Conservation (phyloP, 2,113 vertebrate genomes). For the Syngnathus scovelli region DNA sequence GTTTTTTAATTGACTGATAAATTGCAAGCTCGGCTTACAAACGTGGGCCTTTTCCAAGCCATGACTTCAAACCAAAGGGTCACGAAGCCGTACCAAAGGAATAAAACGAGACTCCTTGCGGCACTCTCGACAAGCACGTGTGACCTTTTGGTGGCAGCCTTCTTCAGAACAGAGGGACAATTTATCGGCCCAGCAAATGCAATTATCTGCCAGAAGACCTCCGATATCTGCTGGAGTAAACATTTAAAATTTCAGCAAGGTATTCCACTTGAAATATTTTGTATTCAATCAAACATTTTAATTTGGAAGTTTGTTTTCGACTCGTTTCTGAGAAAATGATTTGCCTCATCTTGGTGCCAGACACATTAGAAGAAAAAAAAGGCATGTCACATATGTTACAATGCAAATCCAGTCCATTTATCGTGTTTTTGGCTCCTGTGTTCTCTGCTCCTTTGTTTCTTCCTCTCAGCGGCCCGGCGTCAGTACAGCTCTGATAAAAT, state of each 20-base stretch:
- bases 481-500: constrained; percentile 66
- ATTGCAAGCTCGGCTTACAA: too few relatives aligned
- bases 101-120: constrained; percentile 10
- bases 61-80: not conserved
- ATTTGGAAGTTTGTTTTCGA: too few relatives aligned
- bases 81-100: not conserved
- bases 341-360: not conserved
- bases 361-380: not conserved
- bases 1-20: too few relatives aligned
- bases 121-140: constrained; percentile 19
- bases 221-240: constrained; percentile 31
- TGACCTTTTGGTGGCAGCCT: constrained; percentile 55
- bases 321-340: not conserved
- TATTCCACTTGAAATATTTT: too few relatives aligned
- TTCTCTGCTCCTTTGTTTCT: constrained; percentile 8
- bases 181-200: constrained; percentile 56
- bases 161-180: constrained; percentile 39
- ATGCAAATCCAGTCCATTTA: constrained; percentile 41
- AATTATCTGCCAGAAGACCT: constrained; percentile 56
- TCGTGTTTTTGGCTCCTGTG: constrained; percentile 20
- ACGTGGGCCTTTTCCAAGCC: too few relatives aligned
- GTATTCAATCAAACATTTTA: too few relatives aligned
- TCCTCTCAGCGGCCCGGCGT: constrained; percentile 48
- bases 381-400: not conserved
- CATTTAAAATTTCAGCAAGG: too few relatives aligned